Evolutionary conservation across 2,113 vertebrate genomes (phyloP), one percentile per base, ranked within the genome.

Genomic region (Anoura caudifer): DNA sequence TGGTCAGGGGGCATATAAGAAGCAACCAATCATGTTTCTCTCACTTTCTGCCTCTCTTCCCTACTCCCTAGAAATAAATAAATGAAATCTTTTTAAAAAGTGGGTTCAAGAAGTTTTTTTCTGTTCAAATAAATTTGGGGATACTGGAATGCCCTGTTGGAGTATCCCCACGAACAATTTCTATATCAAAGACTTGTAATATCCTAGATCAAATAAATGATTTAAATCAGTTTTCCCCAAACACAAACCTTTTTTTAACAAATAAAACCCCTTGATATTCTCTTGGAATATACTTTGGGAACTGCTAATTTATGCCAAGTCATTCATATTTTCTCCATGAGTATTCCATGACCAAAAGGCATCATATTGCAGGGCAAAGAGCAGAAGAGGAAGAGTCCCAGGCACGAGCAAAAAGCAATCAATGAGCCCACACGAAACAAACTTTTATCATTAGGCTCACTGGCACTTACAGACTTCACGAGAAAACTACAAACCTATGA

Each of bases 251-350:
- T 65, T 87, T 93, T 90, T 45, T 15, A 95, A 59, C 59, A 96
- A 87, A 89, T 61, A 94, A 88, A 89, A 97, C 43, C n/a, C 43
- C 36, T 95, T 31, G 61, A 26, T 43, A 83, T 75, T 94, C 31
- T 45, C 38, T 61, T 79, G 65, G 38, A 63, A 96, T 76, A 86
- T 36, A 92, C 28, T 90, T 87, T 96, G 22, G 77, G 26, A 82
- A 94, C 22, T 77, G 7, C 3, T 33, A 26, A 93, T 38, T 76
- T 75, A 52, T 36, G 87, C 24, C 31, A 84, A 93, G 77, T 80
- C 59, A 85, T 14, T 88, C 33, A 84, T 4, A 84, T 61, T 94
- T 90, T 92, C 70, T 86, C 54, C 79, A 36, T 2, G 85, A 61
- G 61, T 63, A 69, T 91, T 61, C n/a, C 24, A 4, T 50, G 79